These are phyloP conservation scores for Pseudopleuronectes americanus DNA, from an alignment of 2,797 vertebrate genomes.

Conservation along the genomic window DNA sequence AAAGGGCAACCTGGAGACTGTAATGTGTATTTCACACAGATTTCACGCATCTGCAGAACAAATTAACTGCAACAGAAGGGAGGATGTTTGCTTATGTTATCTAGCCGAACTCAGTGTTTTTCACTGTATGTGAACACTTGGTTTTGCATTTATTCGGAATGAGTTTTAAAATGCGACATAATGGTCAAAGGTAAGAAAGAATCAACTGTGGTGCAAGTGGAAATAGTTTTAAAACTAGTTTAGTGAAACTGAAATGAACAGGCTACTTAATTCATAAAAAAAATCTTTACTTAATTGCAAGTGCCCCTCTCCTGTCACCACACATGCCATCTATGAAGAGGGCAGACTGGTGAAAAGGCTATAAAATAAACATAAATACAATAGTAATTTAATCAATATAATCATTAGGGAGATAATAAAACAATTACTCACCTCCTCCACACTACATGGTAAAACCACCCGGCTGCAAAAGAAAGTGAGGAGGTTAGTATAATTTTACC, in stretches of 20 bases:
- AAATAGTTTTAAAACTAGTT: background rate
- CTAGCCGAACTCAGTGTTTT: constrained; percentile 8
- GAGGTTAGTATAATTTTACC: background rate
- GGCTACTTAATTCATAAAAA: background rate
- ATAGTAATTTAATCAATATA: background rate
- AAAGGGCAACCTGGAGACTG: background rate
- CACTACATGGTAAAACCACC: constrained; percentile 94
- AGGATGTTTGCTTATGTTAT: constrained; percentile 20
- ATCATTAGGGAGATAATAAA: background rate
- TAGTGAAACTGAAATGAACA: background rate
- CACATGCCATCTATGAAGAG: background rate
- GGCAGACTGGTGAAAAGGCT: background rate
- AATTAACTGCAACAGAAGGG: background rate
- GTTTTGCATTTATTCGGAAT: constrained; percentile 32
- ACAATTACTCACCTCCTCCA: constrained; percentile 90
- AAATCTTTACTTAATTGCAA: background rate
- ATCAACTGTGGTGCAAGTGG: background rate
- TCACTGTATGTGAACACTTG: constrained; percentile 1
- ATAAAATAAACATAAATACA: background rate
- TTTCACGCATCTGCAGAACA: constrained; percentile 1
- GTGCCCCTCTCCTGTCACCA: no score
- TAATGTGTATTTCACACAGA: constrained; percentile 14
- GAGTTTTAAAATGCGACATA: constrained; percentile 19
- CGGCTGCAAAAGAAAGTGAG: constrained; percentile 85
- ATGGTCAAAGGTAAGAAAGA: constrained; percentile 7